A percentile compares a stretch with the other conserved stretches of the same genome.
Conservation (phyloP, 2,113 vertebrate species). For the Zeus faber region DNA sequence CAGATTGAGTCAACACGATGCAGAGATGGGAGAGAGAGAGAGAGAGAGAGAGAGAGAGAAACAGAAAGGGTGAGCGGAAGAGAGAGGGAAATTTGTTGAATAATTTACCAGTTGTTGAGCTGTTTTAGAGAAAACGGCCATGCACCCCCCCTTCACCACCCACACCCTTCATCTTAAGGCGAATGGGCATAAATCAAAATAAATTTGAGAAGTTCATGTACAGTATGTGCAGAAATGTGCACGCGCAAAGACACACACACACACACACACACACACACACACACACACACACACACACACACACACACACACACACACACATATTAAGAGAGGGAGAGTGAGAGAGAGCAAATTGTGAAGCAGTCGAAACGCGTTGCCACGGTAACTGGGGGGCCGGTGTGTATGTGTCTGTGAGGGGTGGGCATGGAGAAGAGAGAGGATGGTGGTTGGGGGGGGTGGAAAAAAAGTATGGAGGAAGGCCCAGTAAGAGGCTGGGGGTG, state of each 20-base stretch:
- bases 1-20: background rate
- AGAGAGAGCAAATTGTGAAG: constrained; percentile 52
- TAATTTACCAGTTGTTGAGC: background rate
- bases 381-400: constrained; percentile 51
- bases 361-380: constrained; percentile 52
- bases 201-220: background rate
- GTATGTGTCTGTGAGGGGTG: too few species aligned
- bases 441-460: background rate
- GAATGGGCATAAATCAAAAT: background rate
- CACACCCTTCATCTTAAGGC: background rate
- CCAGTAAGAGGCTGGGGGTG: too few species aligned
- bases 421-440: constrained; percentile 1
- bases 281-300: constrained; percentile 37
- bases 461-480: too few species aligned
- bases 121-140: background rate
- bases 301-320: too few species aligned
- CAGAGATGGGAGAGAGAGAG: background rate
- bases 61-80: background rate
- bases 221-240: background rate
- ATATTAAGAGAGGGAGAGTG: too few species aligned
- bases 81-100: background rate
- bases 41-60: background rate
- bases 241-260: constrained; percentile 9
- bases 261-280: constrained; percentile 2
- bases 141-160: too few species aligned